These are phyloP conservation scores for Pangasius djambal DNA, from an alignment of 2,797 vertebrate species.

Conservation along the genomic window DNA sequence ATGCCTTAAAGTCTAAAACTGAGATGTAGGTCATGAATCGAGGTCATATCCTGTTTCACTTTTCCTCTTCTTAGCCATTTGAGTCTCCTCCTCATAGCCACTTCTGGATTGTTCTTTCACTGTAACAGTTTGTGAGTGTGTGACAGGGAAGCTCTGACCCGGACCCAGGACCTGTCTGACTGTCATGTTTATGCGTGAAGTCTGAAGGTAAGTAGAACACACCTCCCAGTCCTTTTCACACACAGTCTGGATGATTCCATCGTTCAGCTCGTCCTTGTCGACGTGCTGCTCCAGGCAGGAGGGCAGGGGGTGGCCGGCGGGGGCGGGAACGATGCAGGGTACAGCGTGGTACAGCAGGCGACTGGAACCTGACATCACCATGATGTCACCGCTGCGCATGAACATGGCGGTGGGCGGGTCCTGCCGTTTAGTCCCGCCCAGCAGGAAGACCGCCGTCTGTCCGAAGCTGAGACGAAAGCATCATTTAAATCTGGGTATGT, in stretches of 20 bases:
- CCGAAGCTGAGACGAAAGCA: conserved; percentile 82
- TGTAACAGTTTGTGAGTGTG: not conserved
- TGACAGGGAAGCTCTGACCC: conserved; percentile 78
- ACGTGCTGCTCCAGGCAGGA: conserved; percentile 56
- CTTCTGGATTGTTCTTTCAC: not conserved
- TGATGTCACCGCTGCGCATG: conserved; percentile 94
- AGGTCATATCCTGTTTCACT: conserved; percentile 30
- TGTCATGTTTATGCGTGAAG: conserved; percentile 91
- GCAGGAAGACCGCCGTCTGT: conserved; percentile 90
- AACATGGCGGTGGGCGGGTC: conserved; percentile 88
- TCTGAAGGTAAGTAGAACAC: conserved; percentile 84
- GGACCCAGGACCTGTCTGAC: conserved; percentile 87
- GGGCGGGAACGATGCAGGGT: conserved; percentile 81
- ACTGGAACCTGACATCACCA: conserved; percentile 95
- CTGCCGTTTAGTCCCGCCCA: conserved; percentile 84
- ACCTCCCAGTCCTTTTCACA: conserved; percentile 84
- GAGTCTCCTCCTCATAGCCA: conserved; percentile 42
- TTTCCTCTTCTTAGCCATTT: conserved; percentile 52
- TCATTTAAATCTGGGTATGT: not conserved
- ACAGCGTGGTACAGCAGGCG: conserved; percentile 93
- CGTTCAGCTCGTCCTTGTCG: conserved; percentile 50
- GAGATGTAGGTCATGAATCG: conserved; percentile 29
- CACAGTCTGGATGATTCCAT: conserved; percentile 69
- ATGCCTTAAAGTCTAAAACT: not conserved
- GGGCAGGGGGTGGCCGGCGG: conserved; percentile 65